Percentiles rank a stretch among this genome's conserved stretches.
Conservation (phyloP, 2,888 invertebrate genomes). For the Zeuzera pyrina region DNA sequence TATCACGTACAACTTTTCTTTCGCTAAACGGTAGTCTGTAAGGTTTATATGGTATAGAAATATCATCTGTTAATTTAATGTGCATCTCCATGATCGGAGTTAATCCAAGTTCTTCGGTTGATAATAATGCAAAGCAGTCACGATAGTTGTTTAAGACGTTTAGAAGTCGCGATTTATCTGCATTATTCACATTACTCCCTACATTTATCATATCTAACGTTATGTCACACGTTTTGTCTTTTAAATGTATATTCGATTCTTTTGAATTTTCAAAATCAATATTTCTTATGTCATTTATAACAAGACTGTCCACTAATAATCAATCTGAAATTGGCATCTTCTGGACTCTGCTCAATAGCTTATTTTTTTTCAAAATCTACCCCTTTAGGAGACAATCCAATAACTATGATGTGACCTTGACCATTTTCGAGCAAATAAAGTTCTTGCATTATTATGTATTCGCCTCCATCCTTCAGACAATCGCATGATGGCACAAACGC, state of each 20-base stretch:
- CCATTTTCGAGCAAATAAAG: not conserved
- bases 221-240: not conserved
- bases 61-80: conserved; percentile 1
- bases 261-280: not conserved
- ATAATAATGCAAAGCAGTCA: conserved; percentile 2
- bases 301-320: too few relatives aligned
- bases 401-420: not conserved
- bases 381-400: not conserved
- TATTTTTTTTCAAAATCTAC: not conserved
- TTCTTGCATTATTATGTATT: not conserved
- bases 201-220: conserved; percentile 1
- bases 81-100: conserved; percentile 1
- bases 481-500: not conserved
- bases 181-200: not conserved
- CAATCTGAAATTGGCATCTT: not conserved
- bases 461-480: not conserved
- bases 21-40: conserved; percentile 3
- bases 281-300: not conserved
- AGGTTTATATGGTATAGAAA: conserved; percentile 1
- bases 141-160: conserved; percentile 1
- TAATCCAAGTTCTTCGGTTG: conserved; percentile 2
- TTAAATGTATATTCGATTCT: not conserved
- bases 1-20: conserved; percentile 1
- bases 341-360: not conserved
- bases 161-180: not conserved